Conservation (phyloP, 2,797 vertebrate species). For the Acomys russatus region DNA sequence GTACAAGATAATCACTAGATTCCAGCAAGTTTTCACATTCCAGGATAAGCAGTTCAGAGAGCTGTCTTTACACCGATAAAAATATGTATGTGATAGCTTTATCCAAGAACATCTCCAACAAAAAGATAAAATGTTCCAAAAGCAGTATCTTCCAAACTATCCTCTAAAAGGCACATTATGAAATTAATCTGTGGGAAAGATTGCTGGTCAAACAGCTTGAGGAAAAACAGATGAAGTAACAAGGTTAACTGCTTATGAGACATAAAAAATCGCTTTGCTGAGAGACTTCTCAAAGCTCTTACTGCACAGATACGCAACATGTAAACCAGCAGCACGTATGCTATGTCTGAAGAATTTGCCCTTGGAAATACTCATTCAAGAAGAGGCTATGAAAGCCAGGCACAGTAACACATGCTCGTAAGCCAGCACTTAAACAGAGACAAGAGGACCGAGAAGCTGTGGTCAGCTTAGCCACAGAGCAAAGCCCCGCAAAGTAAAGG, state of each 20-base stretch:
- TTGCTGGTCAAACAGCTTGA: background rate
- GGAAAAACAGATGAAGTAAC: slow-evolving; percentile 49
- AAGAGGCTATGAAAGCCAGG: background rate
- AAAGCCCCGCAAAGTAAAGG: no score
- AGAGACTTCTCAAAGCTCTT: background rate
- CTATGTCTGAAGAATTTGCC: background rate
- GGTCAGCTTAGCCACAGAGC: background rate
- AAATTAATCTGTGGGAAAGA: slow-evolving; percentile 25
- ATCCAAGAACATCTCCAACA: slow-evolving; percentile 48
- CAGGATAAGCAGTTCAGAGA: slow-evolving; percentile 38
- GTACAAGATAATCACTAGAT: background rate
- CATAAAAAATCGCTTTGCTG: background rate
- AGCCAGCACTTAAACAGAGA: background rate
- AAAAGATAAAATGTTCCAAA: slow-evolving; percentile 33
- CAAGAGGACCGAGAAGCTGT: background rate
- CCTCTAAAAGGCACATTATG: slow-evolving; percentile 36
- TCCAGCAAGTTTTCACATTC: background rate
- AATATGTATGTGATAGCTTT: slow-evolving; percentile 66
- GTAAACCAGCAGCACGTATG: background rate
- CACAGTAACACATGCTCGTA: background rate
- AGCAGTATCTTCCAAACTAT: slow-evolving; percentile 50
- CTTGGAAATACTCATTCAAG: slow-evolving; percentile 53
- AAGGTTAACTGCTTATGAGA: slow-evolving; percentile 1
- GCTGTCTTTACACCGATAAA: slow-evolving; percentile 74
- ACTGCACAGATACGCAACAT: background rate